Evolutionary conservation across 2,888 invertebrate species (phyloP), one percentile per base, ranked within the genome.

Genomic region (Monochamus alternatus): DNA sequence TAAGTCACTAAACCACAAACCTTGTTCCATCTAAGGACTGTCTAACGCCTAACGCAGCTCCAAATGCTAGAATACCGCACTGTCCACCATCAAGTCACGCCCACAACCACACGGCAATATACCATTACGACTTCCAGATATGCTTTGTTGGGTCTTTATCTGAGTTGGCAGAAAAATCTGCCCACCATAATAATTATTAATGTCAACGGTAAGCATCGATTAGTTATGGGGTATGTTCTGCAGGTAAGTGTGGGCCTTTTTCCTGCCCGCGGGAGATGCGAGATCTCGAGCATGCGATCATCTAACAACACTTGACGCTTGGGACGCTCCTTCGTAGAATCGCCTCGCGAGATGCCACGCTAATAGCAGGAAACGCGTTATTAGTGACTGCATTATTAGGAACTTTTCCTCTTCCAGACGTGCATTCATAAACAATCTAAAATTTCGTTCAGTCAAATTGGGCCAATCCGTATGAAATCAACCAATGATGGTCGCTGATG

Each of bases 31-130:
- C 22, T 22, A 22, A 22, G 22, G 22, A 22, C 22, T 22, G 22
- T 22, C 22, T 22, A 22, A 22, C 22, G 22, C 22, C 22, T 38
- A 38, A 38, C 38, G 1, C 38, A 38, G 0, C 38, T 7, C 38
- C 5, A 7, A 47, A 9, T 9, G 47, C 9, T 12, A 3, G 10
- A 47, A 12, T 47, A 9, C 47, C 10, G 12, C 47, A 2, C 47
- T 47, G 47, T 47, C 47, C 47, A 9, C 9, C 12, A 47, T 47
- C 47, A 64, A 22, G 69, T 52, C 58, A 30, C 62, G 74, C 74
- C 67, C 51, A 59, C 73, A 73, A 73, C 59, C 73, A 66, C 43
- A 68, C 44, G 32, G 58, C 68, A 55, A 55, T 68, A 43, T 68
- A 68, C 43, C 68, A 68, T 67, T 58, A 38, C 38, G 22, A 52